A percentile compares a stretch with the other conserved stretches of the same genome.
phyloP scores from a whole-genome alignment of 1,140 invertebrate species.

The Drosophila pandora region DNA sequence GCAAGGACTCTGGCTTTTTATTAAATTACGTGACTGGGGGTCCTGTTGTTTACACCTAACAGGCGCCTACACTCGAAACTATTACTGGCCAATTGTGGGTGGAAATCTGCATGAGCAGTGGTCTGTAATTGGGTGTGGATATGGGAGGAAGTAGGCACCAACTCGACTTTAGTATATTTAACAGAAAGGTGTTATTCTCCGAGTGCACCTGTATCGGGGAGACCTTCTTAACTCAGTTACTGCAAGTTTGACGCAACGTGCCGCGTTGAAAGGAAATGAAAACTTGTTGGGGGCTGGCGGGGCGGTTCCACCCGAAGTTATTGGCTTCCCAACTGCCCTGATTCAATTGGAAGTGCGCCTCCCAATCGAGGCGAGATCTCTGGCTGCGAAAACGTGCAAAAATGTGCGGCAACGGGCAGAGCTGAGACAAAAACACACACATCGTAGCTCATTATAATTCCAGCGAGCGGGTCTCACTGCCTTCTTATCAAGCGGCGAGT shows the following conservation, averaged over 20 bases:
- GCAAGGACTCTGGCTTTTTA: slow-evolving; percentile 73
- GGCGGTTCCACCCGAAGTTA: slow-evolving; percentile 3
- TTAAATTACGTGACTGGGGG: slow-evolving; percentile 67
- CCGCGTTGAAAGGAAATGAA: slow-evolving; percentile 72
- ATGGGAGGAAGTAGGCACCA: no score
- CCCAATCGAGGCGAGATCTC: background rate
- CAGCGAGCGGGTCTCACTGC: slow-evolving; percentile 4
- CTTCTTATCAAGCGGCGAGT: slow-evolving; percentile 42
- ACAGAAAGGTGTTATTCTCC: background rate
- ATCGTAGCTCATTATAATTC: background rate
- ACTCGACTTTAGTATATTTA: no score
- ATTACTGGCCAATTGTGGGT: background rate
- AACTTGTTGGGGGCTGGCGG: slow-evolving; percentile 47
- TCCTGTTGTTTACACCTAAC: slow-evolving; percentile 9
- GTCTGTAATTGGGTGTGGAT: background rate
- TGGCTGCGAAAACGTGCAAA: slow-evolving; percentile 38
- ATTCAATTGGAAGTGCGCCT: background rate
- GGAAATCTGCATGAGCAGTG: background rate
- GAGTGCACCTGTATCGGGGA: slow-evolving; percentile 22
- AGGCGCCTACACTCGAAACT: background rate
- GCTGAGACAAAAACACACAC: background rate
- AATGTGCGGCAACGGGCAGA: slow-evolving; percentile 25
- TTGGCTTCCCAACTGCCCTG: no score
- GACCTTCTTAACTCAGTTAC: slow-evolving; percentile 43
- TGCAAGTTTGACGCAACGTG: slow-evolving; percentile 35